Evolutionary conservation across 2,888 invertebrate species (phyloP), one percentile per base, ranked within the genome.

Genomic region (Nebria brevicollis): DNA sequence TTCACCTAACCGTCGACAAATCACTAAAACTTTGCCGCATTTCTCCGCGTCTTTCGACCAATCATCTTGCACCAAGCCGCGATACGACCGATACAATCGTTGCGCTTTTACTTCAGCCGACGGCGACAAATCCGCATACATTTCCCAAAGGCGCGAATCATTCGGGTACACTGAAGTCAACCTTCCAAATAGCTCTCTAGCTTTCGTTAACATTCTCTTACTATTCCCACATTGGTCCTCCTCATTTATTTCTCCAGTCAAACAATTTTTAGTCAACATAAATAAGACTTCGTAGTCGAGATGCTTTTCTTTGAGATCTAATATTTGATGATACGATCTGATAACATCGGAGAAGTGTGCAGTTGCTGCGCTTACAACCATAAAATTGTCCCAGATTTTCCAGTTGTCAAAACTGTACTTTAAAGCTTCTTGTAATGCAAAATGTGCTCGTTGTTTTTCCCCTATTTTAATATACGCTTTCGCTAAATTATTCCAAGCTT

Each of bases 401-500:
- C 98, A 98, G 88, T 97, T 96, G 86, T 97, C 96, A 87, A 94
- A 98, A 89, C 97, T 97, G 88, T 95, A 98, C 87, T 96, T 94
- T 0, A 98, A 89, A 0, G 99, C 96, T 89, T 99, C 98, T 86
- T 95, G 93, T 0, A 98, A 90, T 3, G 96, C 94, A 77, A 93
- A 92, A 90, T 96, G 95, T 0, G 98, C 98, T 81, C 96, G 92
- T 82, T 92, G 91, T 89, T 97, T 97, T 87, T 98, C 95, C 0
- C 95, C 95, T 77, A 95, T 90, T 86, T 96, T 95, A 8, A 98
- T 94, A 85, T 98, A 97, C 2, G 97, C 96, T 87, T 98, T 97
- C 13, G 98, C 97, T 82, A 99, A 90, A 89, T 99, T 99, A 89
- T 98, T 99, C 99, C 99, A 99, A 0, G 97, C 97, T 89, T 99